A percentile compares a stretch with the other conserved stretches of the same genome.
These are phyloP conservation scores for Epizoanthus stellaris DNA, from an alignment of 92 coral and sea anemone species.

Conservation along the genomic window DNA sequence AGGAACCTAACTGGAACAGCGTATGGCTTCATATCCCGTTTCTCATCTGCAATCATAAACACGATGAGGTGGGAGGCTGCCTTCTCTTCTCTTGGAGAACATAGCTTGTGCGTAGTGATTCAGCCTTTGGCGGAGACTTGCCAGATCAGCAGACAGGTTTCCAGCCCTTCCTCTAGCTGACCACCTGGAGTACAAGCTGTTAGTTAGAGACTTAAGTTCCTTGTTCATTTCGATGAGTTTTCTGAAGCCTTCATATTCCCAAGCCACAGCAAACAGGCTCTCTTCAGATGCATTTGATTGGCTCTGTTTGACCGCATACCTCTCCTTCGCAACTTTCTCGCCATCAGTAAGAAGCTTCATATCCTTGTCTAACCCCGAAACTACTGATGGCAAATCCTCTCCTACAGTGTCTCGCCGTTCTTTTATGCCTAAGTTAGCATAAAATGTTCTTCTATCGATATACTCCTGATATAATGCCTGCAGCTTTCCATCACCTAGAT, in stretches of 20 bases:
- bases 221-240: conserved; percentile 50
- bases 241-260: conserved; percentile 62
- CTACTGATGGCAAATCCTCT: conserved; percentile 15
- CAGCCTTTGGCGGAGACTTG: conserved; percentile 41
- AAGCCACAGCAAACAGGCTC: conserved; percentile 64
- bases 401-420: not conserved
- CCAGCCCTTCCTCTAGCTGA: conserved; percentile 10
- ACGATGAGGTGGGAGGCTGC: conserved; percentile 71
- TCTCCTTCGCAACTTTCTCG: conserved; percentile 38
- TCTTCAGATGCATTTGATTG: conserved; percentile 52
- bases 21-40: conserved; percentile 63
- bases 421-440: conserved; percentile 14
- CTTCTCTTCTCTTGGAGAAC: conserved; percentile 57
- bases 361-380: conserved; percentile 28
- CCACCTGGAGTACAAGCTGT: not conserved
- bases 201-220: conserved; percentile 12
- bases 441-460: conserved; percentile 6
- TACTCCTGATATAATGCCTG: conserved; percentile 34
- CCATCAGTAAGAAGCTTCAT: conserved; percentile 5
- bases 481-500: conserved; percentile 39
- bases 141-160: not conserved
- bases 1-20: conserved; percentile 66
- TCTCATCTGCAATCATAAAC: conserved; percentile 76
- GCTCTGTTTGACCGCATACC: conserved; percentile 4
- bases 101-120: conserved; percentile 54